Base-by-base conservation (phyloP, 2,113 vertebrate species). In the Perccottus glenii region DNA sequence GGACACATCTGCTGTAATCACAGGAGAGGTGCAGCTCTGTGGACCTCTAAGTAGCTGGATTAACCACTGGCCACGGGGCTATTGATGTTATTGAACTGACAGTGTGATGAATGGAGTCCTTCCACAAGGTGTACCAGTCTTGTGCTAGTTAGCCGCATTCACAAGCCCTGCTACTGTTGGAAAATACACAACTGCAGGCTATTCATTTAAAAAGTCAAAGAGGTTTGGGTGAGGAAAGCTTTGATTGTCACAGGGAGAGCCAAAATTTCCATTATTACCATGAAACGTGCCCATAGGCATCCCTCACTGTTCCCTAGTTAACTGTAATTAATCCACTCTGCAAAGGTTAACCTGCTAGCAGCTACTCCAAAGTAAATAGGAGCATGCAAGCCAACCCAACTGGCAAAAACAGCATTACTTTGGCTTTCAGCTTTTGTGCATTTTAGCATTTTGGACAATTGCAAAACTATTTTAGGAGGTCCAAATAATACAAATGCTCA, bases 71-170 rank as follows among this genome's bases (percentile, higher is more conserved):
- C 83, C 84, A 78, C 49, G 62, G 69, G 85, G 73, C 82, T 77
- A 85, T 89, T 78, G 87, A 91, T 85, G 84, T 78, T 83, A 85
- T 86, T 83, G 85, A 88, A 82, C 81, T 70, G 83, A 60, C 76
- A 78, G 71, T 49, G 79, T 85, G 83, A 90, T 85, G 81, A 88
- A 88, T 83, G 81, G 75, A 87, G 82, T 88, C 84, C 57, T 77
- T 81, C 73, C 59, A 3, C 70, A 72, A 76, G 82, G 80, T 57
- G 76, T 56, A 42, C 1, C 50, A 83, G 75, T 70, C 32, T 36
- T 48, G 50, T 11, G 53, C 77, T 62, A 45, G 75, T 79, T 73
- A 78, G 53, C 15, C 1, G 32, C 53, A 43, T 74, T 69, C 60
- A 62, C 69, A 46, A 52, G 68, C 61, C 59, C 50, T 40, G 56